Base-by-base conservation (phyloP, 2,888 invertebrate genomes). In the Coenonympha arcania region DNA sequence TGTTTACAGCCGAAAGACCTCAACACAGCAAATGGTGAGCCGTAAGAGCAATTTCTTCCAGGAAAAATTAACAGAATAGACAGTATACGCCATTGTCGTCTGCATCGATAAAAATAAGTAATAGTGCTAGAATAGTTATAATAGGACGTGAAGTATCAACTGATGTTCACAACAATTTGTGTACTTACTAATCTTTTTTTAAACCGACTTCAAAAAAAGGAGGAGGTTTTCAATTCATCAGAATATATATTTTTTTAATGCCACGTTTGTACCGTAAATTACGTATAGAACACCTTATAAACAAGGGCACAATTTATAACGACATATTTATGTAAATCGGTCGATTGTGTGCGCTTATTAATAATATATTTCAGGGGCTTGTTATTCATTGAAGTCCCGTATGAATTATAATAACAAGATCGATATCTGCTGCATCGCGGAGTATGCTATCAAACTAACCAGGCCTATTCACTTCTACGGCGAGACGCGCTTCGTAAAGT, bases 361-460 rank as follows among this genome's bases (percentile, higher is more conserved):
- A 39, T 15, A 20, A 43, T 11, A 31, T 43, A 43, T 31, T 43
- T 33, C 31, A 31, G 31, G 13, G 13, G 22, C 43, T 30, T 30
- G 22, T 43, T 49, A 49, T 49, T 16, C 20, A 22, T 40, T 46
- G 31, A 47, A 47, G 13, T 39, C 40, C 39, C 31, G 47, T 31
- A 45, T 45, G 40, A 50, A 45, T 46, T 45, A 45, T 40, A 41
- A 40, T 50, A 40, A 40, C 45, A 46, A 40, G 50, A 46, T 50
- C 36, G 22, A 50, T 36, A 40, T 45, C 41, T 30, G 22, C 50
- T 30, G 34, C 36, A 50, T 50, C 50, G 45, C 40, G 28, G 30
- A 20, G 47, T 16, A 31, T 33, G 34, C 33, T 50, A 45, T 39
- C 39, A 39, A 45, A 44, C 39, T 47, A 19, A 20, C 11, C 6